These are phyloP conservation scores for Beaufortia kweichowensis DNA, from an alignment of 2,113 vertebrate species.

Conservation along the genomic window DNA sequence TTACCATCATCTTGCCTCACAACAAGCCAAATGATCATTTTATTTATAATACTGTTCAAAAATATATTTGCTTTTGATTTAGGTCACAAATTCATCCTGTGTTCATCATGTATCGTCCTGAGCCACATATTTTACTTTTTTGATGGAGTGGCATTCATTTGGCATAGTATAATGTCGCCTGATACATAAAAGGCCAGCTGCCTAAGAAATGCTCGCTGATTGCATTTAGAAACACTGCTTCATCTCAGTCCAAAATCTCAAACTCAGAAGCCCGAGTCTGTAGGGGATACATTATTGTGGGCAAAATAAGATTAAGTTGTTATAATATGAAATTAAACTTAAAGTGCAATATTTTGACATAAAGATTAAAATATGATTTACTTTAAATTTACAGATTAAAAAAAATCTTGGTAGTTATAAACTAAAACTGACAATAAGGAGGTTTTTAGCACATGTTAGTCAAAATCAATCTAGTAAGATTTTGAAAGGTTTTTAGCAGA, in stretches of 20 bases:
- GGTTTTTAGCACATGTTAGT: background rate
- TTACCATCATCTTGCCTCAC: background rate
- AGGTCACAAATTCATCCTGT: no score
- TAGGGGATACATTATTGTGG: background rate
- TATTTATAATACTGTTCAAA: background rate
- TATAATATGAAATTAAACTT: background rate
- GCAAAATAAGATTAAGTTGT: conserved; percentile 8
- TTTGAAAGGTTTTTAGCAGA: background rate
- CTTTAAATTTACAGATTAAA: background rate
- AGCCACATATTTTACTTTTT: background rate
- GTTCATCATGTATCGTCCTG: no score
- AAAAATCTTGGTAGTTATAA: background rate
- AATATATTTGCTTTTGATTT: no score
- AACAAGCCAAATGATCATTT: background rate
- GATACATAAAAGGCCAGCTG: background rate
- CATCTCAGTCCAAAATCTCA: conserved; percentile 6
- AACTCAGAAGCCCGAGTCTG: background rate
- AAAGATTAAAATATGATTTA: conserved; percentile 27
- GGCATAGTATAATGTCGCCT: conserved; percentile 15
- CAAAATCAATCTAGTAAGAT: background rate
- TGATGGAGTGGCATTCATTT: background rate
- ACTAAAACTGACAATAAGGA: background rate
- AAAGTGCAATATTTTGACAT: conserved; percentile 21
- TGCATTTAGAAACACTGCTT: conserved; percentile 14
- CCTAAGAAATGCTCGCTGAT: conserved; percentile 1